These are phyloP conservation scores for Conops quadrifasciatus DNA, from an alignment of 2,888 invertebrate species.

Conservation along the genomic window DNA sequence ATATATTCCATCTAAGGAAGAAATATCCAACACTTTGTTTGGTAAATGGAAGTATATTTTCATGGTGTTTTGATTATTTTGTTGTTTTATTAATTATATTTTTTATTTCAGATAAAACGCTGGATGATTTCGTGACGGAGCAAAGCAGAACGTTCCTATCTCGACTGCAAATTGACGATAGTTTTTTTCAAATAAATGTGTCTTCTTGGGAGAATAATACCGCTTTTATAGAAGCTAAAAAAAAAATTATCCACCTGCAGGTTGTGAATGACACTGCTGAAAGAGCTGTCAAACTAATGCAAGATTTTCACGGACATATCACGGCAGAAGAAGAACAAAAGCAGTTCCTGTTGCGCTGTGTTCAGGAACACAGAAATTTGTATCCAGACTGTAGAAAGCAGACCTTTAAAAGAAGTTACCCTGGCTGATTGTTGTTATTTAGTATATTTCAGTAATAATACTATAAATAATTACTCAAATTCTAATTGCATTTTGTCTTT, in stretches of 20 bases:
- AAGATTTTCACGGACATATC: slow-evolving; percentile 14
- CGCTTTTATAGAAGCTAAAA: slow-evolving; percentile 19
- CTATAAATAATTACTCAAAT: no score
- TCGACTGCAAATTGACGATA: slow-evolving; percentile 23
- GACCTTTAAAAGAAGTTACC: slow-evolving; percentile 5
- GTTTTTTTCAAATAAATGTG: slow-evolving; percentile 22
- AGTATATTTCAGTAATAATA: no score
- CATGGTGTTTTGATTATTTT: slow-evolving; percentile 18
- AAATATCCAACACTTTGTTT: slow-evolving; percentile 16
- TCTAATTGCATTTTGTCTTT: no score
- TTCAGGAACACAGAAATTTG: neutral
- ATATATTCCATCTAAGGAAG: slow-evolving; percentile 23
- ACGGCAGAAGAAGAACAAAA: slow-evolving; percentile 1
- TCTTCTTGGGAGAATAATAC: slow-evolving; percentile 1
- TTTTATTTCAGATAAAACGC: slow-evolving; percentile 19
- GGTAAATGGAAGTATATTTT: slow-evolving; percentile 28
- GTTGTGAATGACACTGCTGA: slow-evolving; percentile 24
- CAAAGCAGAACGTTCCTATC: slow-evolving; percentile 18
- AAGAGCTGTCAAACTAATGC: slow-evolving; percentile 25
- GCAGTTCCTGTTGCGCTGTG: slow-evolving; percentile 7
- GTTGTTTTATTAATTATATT: slow-evolving; percentile 24
- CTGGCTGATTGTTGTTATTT: no score
- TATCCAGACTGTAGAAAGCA: neutral
- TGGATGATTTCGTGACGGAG: slow-evolving; percentile 15
- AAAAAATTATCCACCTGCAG: slow-evolving; percentile 24